Evolutionary conservation across 2,113 vertebrate species (phyloP), one percentile per base, ranked within the genome.

Genomic region (Aspidoscelis tigris): DNA sequence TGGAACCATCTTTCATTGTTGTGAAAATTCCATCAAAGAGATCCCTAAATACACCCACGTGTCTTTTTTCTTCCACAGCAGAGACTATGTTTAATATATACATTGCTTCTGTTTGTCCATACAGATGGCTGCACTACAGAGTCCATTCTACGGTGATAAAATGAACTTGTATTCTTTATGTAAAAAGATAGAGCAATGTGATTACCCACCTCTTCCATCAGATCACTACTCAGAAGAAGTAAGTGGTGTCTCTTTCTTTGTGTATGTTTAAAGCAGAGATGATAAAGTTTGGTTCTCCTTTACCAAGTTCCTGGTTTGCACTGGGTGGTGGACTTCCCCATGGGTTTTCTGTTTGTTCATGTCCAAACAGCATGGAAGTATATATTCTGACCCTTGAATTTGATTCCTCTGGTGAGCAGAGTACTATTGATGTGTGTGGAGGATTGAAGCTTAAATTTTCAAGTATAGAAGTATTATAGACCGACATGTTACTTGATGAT

Each of bases 101-200:
- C 43, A 10, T 53, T 11, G 5, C 82, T 84, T 20, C 70, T 70
- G 86, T 90, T 78, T 91, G 44, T 88, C 74, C 90, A 64, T 65
- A 70, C 94, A 99, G 99, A 99, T 99, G 99, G 98, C 99, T 78
- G 99, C 98, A 4, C 91, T 99, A 76, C 98, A 99, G 96, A 99
- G 98, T 93, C 99, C 98, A 5, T 99, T 99, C 96, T 99, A 99
- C 10, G 98, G 98, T 83, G 99, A 99, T 94, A 99, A 99, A 95
- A 99, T 99, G 98, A 99, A 99, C 93, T 95, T 99, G 82, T 99
- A 98, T 93, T 99, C 98, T 0, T 96, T 99, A 89, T 99, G 99
- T 95, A 99, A 99, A 97, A 99, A 99, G 97, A 99, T 99, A 90
- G 98, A 99, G 88, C 98, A 99, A 93, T 99, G 99, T 66, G 98